A percentile compares a stretch with the other conserved stretches of the same genome.
These are phyloP conservation scores for Rhynchotus rufescens DNA, from an alignment of 2,797 vertebrate genomes.

Conservation along the genomic window DNA sequence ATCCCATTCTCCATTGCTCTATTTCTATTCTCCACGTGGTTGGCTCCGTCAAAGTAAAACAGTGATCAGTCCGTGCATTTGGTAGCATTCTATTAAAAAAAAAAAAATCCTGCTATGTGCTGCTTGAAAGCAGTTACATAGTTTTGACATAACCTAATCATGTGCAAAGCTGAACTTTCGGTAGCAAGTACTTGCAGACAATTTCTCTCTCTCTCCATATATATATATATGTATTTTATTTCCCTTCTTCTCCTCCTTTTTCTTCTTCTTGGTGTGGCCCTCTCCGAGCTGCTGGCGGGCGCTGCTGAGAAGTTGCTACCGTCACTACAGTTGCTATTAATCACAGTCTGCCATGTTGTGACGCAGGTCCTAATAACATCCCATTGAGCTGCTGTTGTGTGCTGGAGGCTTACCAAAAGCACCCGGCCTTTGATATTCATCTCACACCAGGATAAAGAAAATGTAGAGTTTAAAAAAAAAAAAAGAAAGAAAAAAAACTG, in stretches of 20 bases:
- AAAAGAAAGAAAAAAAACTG: conserved; percentile 48
- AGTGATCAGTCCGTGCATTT: background rate
- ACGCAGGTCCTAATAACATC: conserved; percentile 83
- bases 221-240: too few relatives aligned
- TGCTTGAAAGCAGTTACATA: conserved; percentile 14
- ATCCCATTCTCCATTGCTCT: conserved; percentile 33
- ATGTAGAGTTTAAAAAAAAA: conserved; percentile 77
- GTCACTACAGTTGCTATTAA: conserved; percentile 83
- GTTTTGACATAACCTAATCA: conserved; percentile 32
- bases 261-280: conserved; percentile 37
- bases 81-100: conserved; percentile 29
- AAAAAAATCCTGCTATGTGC: conserved; percentile 16
- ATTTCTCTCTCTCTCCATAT: background rate
- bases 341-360: conserved; percentile 82
- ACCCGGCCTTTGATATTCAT: conserved; percentile 90
- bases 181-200: background rate
- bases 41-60: conserved; percentile 48
- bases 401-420: conserved; percentile 86
- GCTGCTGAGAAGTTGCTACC: conserved; percentile 77
- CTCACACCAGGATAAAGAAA: conserved; percentile 90
- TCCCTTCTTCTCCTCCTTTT: background rate
- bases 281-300: conserved; percentile 75
- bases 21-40: conserved; percentile 21
- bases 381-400: conserved; percentile 85
- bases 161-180: conserved; percentile 20